phyloP scores from a whole-genome alignment of 1,140 invertebrate species.

The Heliconius himera region DNA sequence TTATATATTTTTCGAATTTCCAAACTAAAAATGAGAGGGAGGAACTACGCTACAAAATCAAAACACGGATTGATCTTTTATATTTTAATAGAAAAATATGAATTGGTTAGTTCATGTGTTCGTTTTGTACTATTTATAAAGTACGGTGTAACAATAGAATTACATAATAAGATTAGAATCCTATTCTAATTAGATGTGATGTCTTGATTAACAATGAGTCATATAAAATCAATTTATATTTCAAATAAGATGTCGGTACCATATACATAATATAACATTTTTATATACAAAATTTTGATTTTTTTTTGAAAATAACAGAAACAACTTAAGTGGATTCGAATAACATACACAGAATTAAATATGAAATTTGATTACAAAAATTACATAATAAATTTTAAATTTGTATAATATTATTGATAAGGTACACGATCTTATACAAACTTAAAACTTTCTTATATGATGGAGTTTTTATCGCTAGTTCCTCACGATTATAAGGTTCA shows the following conservation, averaged over 20 bases:
- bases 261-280: conserved; percentile 34
- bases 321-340: conserved; percentile 2
- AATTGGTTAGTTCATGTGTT: conserved; percentile 69
- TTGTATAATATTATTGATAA: conserved; percentile 24
- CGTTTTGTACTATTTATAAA: conserved; percentile 72
- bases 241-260: conserved; percentile 20
- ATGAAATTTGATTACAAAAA: conserved; percentile 16
- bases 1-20: conserved; percentile 17
- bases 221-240: conserved; percentile 28
- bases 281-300: conserved; percentile 37
- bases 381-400: conserved; percentile 23
- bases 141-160: conserved; percentile 45
- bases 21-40: conserved; percentile 48
- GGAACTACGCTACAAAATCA: conserved; percentile 80
- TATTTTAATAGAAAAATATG: conserved; percentile 77
- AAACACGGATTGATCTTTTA: conserved; percentile 78
- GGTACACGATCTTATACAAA: conserved; percentile 15
- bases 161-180: conserved; percentile 31
- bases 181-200: conserved; percentile 36
- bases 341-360: conserved; percentile 24
- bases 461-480: conserved; percentile 28
- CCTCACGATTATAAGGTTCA: conserved; percentile 63
- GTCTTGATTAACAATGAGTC: conserved; percentile 41
- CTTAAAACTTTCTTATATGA: conserved; percentile 26
- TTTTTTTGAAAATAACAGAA: conserved; percentile 8